Conservation (phyloP, 2,113 vertebrate genomes). For the Zosterops borbonicus region DNA sequence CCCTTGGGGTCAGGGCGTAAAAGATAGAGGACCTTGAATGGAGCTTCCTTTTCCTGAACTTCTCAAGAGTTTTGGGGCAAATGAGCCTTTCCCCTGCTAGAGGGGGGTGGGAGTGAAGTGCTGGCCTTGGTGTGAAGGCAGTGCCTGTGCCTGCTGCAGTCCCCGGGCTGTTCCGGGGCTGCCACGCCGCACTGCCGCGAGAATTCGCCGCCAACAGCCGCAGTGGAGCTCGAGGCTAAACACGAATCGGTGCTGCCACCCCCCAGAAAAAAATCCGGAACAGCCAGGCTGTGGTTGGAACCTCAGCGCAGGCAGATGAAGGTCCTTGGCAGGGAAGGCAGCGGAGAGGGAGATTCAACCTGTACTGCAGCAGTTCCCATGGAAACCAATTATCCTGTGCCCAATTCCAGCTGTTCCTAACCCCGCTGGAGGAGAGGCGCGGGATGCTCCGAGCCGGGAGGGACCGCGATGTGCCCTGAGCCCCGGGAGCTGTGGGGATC, state of each 20-base stretch:
- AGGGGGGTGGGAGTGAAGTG: background rate
- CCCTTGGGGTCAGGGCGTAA: background rate
- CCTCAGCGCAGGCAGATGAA: slow-evolving; percentile 66
- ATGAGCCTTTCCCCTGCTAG: background rate
- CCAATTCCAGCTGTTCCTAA: slow-evolving; percentile 77
- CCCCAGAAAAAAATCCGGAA: background rate
- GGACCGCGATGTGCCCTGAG: background rate
- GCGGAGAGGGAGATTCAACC: slow-evolving; percentile 70
- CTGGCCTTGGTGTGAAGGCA: background rate
- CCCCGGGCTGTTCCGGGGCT: fast-evolving
- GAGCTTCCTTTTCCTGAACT: background rate
- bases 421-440: slow-evolving; percentile 46
- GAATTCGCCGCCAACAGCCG: background rate
- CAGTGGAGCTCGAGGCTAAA: fast-evolving
- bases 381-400: slow-evolving; percentile 78
- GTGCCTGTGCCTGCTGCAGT: background rate
- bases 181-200: fast-evolving
- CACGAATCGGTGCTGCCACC: background rate
- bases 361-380: slow-evolving; percentile 77
- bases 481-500: background rate
- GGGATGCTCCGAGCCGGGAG: slow-evolving; percentile 2
- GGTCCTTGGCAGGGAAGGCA: slow-evolving; percentile 63
- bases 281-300: slow-evolving; percentile 34
- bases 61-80: background rate
- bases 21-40: background rate